Conservation (phyloP, 1,140 invertebrate species). For the Cherax destructor region DNA sequence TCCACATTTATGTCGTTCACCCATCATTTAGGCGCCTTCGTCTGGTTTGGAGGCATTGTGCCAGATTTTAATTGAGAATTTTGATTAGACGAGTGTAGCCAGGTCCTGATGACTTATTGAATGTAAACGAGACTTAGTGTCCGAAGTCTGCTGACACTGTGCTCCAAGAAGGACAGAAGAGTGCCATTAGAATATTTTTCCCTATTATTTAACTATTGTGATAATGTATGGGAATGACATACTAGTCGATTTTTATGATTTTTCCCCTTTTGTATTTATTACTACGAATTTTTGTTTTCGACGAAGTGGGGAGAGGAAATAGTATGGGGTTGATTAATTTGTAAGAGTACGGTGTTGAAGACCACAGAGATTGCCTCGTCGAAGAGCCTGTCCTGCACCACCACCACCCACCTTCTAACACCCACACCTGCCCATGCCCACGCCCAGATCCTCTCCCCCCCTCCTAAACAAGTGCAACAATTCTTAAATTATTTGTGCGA, state of each 20-base stretch:
- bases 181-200: background rate
- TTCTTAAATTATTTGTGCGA: too few relatives aligned
- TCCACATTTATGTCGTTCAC: constrained; percentile 1
- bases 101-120: too few relatives aligned
- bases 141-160: background rate
- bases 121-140: too few relatives aligned
- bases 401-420: background rate
- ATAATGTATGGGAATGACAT: constrained; percentile 15
- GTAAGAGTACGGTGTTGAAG: too few relatives aligned
- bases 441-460: too few relatives aligned
- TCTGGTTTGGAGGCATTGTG: background rate
- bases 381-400: background rate
- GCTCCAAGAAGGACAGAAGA: background rate
- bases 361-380: background rate
- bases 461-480: too few relatives aligned
- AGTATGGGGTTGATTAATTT: background rate
- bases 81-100: background rate
- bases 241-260: background rate
- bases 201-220: constrained; percentile 17
- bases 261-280: background rate
- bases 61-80: background rate
- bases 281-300: too few relatives aligned
- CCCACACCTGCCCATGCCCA: too few relatives aligned
- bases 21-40: constrained; percentile 12
- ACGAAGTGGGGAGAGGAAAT: too few relatives aligned